These are phyloP conservation scores for Polydrusus pterygomalis DNA, from an alignment of 2,888 invertebrate genomes.

Conservation along the genomic window DNA sequence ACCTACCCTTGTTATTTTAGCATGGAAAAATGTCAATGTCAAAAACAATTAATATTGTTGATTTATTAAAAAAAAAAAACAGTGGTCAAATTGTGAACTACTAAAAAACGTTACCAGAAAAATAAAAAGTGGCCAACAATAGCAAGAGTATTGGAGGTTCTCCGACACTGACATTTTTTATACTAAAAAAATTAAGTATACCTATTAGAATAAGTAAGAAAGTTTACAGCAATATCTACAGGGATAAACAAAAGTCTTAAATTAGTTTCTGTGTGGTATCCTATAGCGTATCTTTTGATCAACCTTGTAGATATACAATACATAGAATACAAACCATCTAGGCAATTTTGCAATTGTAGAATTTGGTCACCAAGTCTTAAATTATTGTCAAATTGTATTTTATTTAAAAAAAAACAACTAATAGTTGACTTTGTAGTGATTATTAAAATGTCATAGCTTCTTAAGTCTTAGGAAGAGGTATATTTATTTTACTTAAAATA, in stretches of 20 bases:
- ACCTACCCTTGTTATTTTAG: too few relatives aligned
- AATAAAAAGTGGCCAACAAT: too few relatives aligned
- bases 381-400: background rate
- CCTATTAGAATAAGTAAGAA: conserved; percentile 13
- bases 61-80: too few relatives aligned
- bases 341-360: conserved; percentile 17
- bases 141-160: too few relatives aligned
- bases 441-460: conserved; percentile 4
- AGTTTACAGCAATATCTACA: conserved; percentile 25
- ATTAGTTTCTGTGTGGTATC: background rate
- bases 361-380: background rate
- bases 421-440: background rate
- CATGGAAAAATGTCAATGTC: too few relatives aligned
- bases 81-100: too few relatives aligned
- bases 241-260: conserved; percentile 25
- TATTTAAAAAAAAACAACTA: conserved; percentile 25
- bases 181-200: too few relatives aligned
- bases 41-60: too few relatives aligned
- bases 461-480: conserved; percentile 3
- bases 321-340: conserved; percentile 1
- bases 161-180: too few relatives aligned
- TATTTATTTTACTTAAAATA: background rate
- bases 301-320: conserved; percentile 15
- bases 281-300: conserved; percentile 13
- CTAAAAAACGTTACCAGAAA: too few relatives aligned